Base-by-base conservation (phyloP, 2,797 vertebrate species). In the Gallinago solitaria region DNA sequence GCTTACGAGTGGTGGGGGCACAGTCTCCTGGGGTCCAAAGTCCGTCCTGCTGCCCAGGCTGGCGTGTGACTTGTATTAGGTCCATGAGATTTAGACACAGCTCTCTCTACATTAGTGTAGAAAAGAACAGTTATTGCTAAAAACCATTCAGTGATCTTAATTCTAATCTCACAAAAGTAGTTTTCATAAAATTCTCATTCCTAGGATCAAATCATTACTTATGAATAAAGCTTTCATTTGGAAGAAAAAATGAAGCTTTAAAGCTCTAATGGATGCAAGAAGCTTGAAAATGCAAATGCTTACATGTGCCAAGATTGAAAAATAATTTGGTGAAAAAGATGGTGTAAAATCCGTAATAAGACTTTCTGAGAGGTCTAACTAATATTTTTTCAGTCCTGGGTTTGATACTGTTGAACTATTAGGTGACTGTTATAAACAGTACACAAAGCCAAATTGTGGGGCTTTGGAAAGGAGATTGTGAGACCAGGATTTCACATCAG, bases 1-100 rank as follows among this genome's bases (percentile, higher is more conserved):
- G 24, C 51, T 70, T 14, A 1, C 0, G 1, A 3, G 54, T 9
- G 51, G 9, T 53, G 45, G 32, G 61, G 24, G 3, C 16, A 43
- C 7, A 1, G 2, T 33, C 32, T 78, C 39, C 43, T 32, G 2
- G 1, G 9, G 1, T 28, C 53, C 11, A 1, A 39, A 30, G 50
- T 33, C 59, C 16, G 1, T 25, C 59, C 59, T 63, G 33, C 43
- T 76, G 33, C 57, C 0, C 0, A 0, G 20, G 12, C 50, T 48
- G 59, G 27, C 50, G 19, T 3, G 63, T 11, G 23, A 30, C 17
- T 9, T 23, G 2, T 3, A 2, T 9, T 20, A 28, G 24, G 47
- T 56, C 9, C 0, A 2, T 7, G 14, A 73, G 45, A 37, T 59
- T 39, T 23, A 28, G 37, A 16, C 63, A 64, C 45, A 61, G 4